A percentile compares a stretch with the other conserved stretches of the same genome.
Conservation (phyloP, 2,113 vertebrate genomes). For the Elgaria multicarinata region DNA sequence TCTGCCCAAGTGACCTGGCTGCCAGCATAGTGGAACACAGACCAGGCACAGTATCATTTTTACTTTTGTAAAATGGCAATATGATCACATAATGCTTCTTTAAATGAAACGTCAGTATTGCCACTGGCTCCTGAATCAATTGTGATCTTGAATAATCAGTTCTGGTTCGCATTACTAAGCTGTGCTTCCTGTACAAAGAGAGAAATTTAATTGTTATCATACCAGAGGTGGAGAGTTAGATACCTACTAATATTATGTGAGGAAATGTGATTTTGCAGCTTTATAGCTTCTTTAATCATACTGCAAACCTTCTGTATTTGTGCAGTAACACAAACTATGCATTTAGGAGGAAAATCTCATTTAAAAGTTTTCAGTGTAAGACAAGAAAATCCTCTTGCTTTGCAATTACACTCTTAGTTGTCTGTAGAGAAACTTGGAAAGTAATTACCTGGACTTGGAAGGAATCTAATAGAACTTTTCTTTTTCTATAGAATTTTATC, state of each 20-base stretch:
- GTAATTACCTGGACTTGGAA: constrained; percentile 32
- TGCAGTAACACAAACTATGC: constrained; percentile 10
- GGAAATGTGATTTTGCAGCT: not conserved
- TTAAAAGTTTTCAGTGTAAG: constrained; percentile 38
- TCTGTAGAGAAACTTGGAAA: constrained; percentile 29
- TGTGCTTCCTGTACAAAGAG: constrained; percentile 10
- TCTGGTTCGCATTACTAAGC: not conserved
- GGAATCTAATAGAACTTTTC: constrained; percentile 34
- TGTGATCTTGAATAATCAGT: not conserved
- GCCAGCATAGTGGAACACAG: not conserved
- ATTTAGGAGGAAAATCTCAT: constrained; percentile 30
- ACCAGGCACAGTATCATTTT: not conserved
- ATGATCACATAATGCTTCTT: not conserved
- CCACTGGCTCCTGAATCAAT: not conserved
- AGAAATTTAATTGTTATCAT: not conserved
- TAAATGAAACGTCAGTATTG: not conserved
- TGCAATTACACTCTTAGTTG: not conserved
- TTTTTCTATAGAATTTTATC: constrained; percentile 20
- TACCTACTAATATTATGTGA: constrained; percentile 14
- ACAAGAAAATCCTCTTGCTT: constrained; percentile 34
- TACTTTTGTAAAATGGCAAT: not conserved
- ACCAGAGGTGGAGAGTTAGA: not conserved
- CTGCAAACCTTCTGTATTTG: constrained; percentile 14
- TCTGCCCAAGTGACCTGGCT: not conserved
- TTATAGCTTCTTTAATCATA: constrained; percentile 21